Evolutionary conservation across 2,888 invertebrate genomes (phyloP).

Genomic region (Asteroscopus sphinx): DNA sequence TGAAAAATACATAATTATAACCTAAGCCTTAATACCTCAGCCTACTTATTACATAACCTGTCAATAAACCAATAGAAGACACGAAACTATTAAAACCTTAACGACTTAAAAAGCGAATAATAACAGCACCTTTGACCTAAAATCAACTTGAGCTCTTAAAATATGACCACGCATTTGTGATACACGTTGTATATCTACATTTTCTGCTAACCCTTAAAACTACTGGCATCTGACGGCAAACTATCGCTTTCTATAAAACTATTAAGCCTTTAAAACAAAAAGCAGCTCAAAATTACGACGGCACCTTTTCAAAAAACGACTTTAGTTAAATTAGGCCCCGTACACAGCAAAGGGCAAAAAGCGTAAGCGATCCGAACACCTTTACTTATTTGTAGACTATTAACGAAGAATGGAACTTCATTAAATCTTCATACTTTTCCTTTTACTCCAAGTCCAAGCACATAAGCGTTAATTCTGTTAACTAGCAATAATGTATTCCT

Average conservation of each 20-base stretch:
- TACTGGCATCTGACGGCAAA: slow-evolving; percentile 14
- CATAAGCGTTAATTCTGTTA: slow-evolving; percentile 29
- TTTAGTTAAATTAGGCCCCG: slow-evolving; percentile 5
- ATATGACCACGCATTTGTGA: no score
- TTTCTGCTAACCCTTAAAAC: neutral
- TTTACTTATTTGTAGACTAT: slow-evolving; percentile 49
- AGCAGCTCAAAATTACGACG: slow-evolving; percentile 8
- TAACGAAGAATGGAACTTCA: slow-evolving; percentile 39
- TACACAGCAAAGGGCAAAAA: slow-evolving; percentile 25
- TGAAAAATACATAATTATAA: no score
- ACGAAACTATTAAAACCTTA: no score
- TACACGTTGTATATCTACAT: no score
- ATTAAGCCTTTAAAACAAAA: slow-evolving; percentile 17
- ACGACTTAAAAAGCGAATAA: no score
- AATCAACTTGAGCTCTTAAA: no score
- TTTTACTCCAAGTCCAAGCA: slow-evolving; percentile 11
- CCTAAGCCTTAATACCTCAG: no score
- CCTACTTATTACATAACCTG: no score
- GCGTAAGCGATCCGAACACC: slow-evolving; percentile 29
- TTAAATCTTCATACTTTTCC: slow-evolving; percentile 44
- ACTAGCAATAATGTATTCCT: slow-evolving; percentile 32
- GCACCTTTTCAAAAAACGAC: slow-evolving; percentile 24
- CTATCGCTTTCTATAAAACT: slow-evolving; percentile 26
- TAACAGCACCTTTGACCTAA: no score
- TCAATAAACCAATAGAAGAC: no score